Base-by-base conservation (phyloP, 1,140 invertebrate species). In the Trichomalopsis sarcophagae region DNA sequence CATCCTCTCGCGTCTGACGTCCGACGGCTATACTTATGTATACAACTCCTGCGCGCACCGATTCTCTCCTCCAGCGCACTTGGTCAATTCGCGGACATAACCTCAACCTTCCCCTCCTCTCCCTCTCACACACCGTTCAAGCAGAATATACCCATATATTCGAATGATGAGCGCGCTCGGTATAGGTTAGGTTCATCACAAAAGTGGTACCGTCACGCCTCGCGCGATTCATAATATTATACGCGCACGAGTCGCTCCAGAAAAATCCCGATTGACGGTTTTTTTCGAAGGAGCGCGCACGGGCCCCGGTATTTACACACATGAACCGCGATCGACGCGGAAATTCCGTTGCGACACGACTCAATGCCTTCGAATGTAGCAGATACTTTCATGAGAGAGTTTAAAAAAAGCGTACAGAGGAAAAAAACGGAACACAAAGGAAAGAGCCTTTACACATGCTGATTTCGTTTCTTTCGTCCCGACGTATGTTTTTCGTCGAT, bases 101-200 rank as follows among this genome's bases (percentile, higher is more conserved):
- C 75, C 74, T 84, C 62, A 84, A 77, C 40, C 33, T 69, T 47
- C 11, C 13, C n/a, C 36, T 27, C 68, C 27, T 14, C 14, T 3
- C 17, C 55, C 21, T 17, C 6, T 21, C 4, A 9, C 17, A 6
- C 0, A 17, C n/a, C 14, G 13, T 21, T 17, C 13, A n/a, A 62
- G 55, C 55, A 62, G 55, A n/a, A 62, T 62, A 62, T 62, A 62
- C n/a, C n/a, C n/a, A 44, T 62, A 21, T 17, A 50, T n/a, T 9
- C 27, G 30, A 71, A 71, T 71, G 55, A 62, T 62, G 17, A 55
- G 27, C 36, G 13, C 69, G 1, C 13, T 21, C 40, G 68, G 36
- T 55, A 82, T 6, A 82, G 73, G 71, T 82, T 82, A 82, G 30
- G 50, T 82, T 82, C n/a, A 44, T 40, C 47, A 82, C 9, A 2